Evolutionary conservation across 2,888 invertebrate species (phyloP).

Genomic region (Orchestes rusci): DNA sequence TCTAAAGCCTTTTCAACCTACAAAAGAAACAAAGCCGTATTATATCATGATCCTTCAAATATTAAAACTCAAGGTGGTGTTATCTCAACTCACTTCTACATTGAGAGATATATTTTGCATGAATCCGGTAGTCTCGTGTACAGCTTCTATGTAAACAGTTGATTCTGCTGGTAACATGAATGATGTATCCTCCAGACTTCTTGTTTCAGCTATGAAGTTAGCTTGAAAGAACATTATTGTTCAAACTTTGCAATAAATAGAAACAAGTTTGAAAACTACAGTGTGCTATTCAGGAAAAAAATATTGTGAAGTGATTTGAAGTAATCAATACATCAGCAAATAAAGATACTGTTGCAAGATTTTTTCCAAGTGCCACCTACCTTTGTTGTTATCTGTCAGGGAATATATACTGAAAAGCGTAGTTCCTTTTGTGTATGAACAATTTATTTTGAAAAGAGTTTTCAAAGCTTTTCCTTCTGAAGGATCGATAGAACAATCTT

Average conservation of each 20-base stretch:
- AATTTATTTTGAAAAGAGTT: constrained; percentile 11
- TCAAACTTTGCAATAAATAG: too few species aligned
- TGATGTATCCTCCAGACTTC: background rate
- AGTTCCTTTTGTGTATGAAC: background rate
- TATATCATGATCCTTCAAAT: too few species aligned
- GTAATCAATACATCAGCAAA: too few species aligned
- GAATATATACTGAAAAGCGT: constrained; percentile 11
- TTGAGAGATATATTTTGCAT: too few species aligned
- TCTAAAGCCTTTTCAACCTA: constrained; percentile 5
- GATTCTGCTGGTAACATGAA: constrained; percentile 13
- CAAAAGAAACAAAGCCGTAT: background rate
- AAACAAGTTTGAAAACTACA: too few species aligned
- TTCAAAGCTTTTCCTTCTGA: constrained; percentile 9
- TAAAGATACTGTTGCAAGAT: too few species aligned
- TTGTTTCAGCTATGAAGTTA: background rate
- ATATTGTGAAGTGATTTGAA: too few species aligned
- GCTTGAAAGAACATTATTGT: constrained; percentile 2
- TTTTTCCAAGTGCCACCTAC: too few species aligned
- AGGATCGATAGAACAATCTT: constrained; percentile 9
- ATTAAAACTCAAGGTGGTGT: too few species aligned
- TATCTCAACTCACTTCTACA: too few species aligned
- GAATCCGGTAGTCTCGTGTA: too few species aligned
- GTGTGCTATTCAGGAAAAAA: too few species aligned
- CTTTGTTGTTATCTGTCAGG: constrained; percentile 6
- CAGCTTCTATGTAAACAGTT: constrained; percentile 3